These are phyloP conservation scores for Micropoecilia bifurca DNA, from an alignment of 2,797 vertebrate genomes.

Conservation along the genomic window DNA sequence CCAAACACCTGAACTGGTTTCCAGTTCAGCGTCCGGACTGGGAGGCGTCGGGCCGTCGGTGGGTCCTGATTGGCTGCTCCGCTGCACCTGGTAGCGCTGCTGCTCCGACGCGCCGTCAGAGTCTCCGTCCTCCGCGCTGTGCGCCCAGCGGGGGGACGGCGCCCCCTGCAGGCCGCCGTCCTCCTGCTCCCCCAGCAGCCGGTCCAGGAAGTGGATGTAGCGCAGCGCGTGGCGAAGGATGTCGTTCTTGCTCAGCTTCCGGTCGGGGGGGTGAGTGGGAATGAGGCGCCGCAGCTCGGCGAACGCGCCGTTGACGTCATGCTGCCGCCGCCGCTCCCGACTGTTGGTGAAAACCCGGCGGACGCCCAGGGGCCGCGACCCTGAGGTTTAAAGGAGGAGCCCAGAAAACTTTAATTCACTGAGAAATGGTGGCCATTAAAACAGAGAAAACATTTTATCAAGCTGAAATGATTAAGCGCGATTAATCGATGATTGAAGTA, in stretches of 20 bases:
- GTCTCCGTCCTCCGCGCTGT: slow-evolving; percentile 46
- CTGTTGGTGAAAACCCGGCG: slow-evolving; percentile 88
- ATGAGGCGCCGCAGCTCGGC: slow-evolving; percentile 89
- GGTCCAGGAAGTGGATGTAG: slow-evolving; percentile 93
- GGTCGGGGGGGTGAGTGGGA: slow-evolving; percentile 91
- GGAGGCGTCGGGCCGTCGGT: not conserved
- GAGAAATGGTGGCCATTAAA: no score
- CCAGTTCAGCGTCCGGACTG: not conserved
- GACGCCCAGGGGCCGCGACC: slow-evolving; percentile 84
- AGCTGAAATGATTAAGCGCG: no score
- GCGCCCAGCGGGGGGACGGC: slow-evolving; percentile 82
- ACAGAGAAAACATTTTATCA: no score
- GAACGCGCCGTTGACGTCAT: slow-evolving; percentile 92
- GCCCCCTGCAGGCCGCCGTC: slow-evolving; percentile 80
- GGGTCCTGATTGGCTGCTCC: not conserved
- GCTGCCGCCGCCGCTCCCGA: slow-evolving; percentile 91
- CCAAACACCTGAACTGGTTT: not conserved
- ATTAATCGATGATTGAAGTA: no score
- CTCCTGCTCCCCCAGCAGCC: slow-evolving; percentile 88
- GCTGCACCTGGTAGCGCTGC: not conserved
- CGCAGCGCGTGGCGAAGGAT: slow-evolving; percentile 91
- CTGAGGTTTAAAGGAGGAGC: slow-evolving; percentile 58
- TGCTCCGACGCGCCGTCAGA: slow-evolving; percentile 85
- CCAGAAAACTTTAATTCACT: no score
- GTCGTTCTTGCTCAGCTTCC: slow-evolving; percentile 95